Conservation (phyloP, 2,888 invertebrate genomes). For the Dryocosmus kuriphilus region DNA sequence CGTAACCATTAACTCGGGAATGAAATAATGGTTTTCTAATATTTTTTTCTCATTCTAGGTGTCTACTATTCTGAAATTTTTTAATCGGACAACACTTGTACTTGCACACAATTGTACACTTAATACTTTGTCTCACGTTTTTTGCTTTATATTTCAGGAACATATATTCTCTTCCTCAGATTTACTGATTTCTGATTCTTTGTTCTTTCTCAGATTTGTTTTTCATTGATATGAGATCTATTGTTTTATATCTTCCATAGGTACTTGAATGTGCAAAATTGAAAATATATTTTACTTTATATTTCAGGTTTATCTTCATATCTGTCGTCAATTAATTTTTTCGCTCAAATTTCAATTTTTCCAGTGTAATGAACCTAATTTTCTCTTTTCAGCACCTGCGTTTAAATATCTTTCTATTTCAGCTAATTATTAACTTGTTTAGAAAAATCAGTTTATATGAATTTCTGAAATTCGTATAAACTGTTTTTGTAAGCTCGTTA, state of each 20-base stretch:
- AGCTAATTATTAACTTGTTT: neutral
- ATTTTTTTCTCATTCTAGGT: slow-evolving; percentile 1
- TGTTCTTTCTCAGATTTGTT: neutral
- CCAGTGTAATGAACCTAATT: too few relatives aligned
- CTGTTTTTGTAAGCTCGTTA: neutral
- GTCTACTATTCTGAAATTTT: neutral
- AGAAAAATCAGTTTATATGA: neutral
- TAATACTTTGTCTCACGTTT: neutral
- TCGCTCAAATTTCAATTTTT: neutral
- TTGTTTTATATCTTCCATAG: neutral
- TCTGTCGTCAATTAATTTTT: neutral
- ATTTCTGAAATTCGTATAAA: neutral
- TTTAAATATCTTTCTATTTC: neutral
- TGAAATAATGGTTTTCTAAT: neutral
- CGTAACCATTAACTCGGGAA: slow-evolving; percentile 3
- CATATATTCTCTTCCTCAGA: neutral
- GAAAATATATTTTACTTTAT: neutral
- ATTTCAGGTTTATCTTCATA: neutral
- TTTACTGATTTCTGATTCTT: neutral
- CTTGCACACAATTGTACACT: neutral
- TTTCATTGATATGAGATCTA: neutral
- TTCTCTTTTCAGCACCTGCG: neutral
- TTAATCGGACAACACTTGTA: neutral
- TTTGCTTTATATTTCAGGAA: neutral
- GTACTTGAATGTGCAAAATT: neutral